Conservation (phyloP, 2,888 invertebrate genomes). For the Tuberolachnus salignus region DNA sequence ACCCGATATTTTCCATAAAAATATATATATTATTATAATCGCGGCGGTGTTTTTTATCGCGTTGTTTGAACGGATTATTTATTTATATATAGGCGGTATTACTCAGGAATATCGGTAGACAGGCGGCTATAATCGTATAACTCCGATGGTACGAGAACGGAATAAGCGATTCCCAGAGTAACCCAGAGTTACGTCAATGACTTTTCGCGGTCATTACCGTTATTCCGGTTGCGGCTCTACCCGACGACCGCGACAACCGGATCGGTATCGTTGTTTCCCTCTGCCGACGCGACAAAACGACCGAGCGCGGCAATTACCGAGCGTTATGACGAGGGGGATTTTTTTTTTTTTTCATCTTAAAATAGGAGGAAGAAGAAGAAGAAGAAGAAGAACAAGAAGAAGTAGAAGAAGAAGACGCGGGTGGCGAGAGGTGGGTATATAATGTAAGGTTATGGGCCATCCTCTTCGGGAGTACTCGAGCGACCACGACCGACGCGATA, state of each 20-base stretch:
- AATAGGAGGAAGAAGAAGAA: too few relatives aligned
- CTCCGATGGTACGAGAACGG: too few relatives aligned
- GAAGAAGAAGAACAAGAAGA: too few relatives aligned
- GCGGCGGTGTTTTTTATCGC: too few relatives aligned
- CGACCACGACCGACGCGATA: slow-evolving; percentile 2
- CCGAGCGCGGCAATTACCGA: slow-evolving; percentile 35
- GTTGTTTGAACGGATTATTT: too few relatives aligned
- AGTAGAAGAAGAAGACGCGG: slow-evolving; percentile 14
- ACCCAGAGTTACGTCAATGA: slow-evolving; percentile 46
- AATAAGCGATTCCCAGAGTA: slow-evolving; percentile 30
- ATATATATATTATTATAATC: too few relatives aligned
- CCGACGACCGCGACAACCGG: slow-evolving; percentile 35
- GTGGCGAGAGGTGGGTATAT: neutral
- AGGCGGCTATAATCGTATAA: too few relatives aligned
- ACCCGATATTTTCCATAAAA: too few relatives aligned
- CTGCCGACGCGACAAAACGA: slow-evolving; percentile 35
- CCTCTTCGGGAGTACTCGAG: neutral
- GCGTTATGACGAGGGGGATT: slow-evolving; percentile 14
- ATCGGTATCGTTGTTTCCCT: slow-evolving; percentile 43
- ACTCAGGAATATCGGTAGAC: too few relatives aligned
- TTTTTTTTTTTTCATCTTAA: too few relatives aligned
- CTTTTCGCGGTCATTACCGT: slow-evolving; percentile 55
- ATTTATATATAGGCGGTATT: too few relatives aligned
- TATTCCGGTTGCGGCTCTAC: slow-evolving; percentile 40
- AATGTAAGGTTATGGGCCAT: too few relatives aligned